Base-by-base conservation (phyloP, 1,140 invertebrate species). In the Micrasema minimum region DNA sequence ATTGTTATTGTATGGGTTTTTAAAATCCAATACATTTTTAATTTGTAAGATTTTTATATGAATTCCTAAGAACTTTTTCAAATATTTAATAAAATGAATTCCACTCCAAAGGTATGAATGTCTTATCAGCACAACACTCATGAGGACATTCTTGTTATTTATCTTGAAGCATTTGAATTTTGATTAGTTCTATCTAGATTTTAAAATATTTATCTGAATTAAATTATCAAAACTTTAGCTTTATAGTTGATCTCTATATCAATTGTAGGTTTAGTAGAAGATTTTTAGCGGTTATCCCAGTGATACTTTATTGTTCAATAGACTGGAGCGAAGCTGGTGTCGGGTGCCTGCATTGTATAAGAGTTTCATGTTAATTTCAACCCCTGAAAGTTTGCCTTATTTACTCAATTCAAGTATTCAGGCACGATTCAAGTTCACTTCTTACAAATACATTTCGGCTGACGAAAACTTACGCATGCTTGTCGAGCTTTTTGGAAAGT, bases 401-500 rank as follows among this genome's bases (percentile, higher is more conserved):
- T 55, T 64, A 38, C 69, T 61, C 46, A 75, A 68, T 75, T 59
- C 41, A 69, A 62, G 69, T 69, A 65, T 68, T 4, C 2, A 31
- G 26, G 26, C 26, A 31, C 46, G 64, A 53, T 66, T 69, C 57
- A 64, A 71, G 50, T 69, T 61, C 55, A 75, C 66, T 75, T 68
- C 71, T 38, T 59, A 75, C 61, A 66, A 68, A 69, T 72, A 64
- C 62, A 61, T 67, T 67, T 72, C 70, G 55, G 43, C 37, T 64
- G 65, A 70, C 66, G 70, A 51, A 71, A 69, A 71, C 62, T 71
- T 68, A 69, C 69, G 66, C 70, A 75, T 75, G 74, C 74, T 75
- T 75, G 74, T 75, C 74, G 74, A 75, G 74, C 74, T 75, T 75
- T 69, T 75, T 75, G 69, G 66, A 75, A 72, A 71, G 68, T 72